These are phyloP conservation scores for Tokudaia muenninki DNA, from an alignment of 2,797 vertebrate genomes.

Conservation along the genomic window DNA sequence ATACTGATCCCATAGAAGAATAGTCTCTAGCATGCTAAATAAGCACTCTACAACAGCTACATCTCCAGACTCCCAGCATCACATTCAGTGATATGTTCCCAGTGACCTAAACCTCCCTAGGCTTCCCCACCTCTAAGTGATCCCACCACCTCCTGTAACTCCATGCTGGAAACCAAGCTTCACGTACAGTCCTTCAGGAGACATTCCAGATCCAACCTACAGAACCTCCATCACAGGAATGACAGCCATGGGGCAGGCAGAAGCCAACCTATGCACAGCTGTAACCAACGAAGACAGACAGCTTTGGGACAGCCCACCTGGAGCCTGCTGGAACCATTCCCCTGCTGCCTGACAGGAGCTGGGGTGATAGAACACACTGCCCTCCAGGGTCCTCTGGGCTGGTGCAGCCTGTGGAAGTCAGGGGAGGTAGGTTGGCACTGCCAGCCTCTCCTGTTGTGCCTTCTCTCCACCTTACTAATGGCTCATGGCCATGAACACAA, in stretches of 20 bases:
- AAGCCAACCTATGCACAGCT: background rate
- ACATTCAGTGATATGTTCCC: background rate
- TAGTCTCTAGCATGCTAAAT: background rate
- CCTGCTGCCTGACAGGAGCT: background rate
- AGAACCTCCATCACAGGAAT: no score
- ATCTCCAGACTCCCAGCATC: background rate
- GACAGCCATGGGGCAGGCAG: background rate
- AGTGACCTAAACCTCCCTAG: background rate
- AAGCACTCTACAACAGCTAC: background rate
- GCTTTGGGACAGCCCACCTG: no score
- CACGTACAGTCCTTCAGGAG: background rate
- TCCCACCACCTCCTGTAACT: background rate
- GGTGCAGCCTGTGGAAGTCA: background rate
- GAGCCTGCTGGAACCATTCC: background rate
- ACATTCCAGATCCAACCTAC: background rate
- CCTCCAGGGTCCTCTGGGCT: background rate
- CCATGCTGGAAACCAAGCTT: background rate
- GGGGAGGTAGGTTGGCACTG: background rate
- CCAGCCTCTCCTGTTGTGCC: no score
- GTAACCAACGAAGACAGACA: background rate
- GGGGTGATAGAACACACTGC: background rate
- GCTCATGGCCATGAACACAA: background rate
- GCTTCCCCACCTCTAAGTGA: background rate
- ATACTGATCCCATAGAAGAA: background rate
- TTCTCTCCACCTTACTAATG: background rate